phyloP scores from a whole-genome alignment of 2,888 invertebrate species.

The Eristalis intricaria region DNA sequence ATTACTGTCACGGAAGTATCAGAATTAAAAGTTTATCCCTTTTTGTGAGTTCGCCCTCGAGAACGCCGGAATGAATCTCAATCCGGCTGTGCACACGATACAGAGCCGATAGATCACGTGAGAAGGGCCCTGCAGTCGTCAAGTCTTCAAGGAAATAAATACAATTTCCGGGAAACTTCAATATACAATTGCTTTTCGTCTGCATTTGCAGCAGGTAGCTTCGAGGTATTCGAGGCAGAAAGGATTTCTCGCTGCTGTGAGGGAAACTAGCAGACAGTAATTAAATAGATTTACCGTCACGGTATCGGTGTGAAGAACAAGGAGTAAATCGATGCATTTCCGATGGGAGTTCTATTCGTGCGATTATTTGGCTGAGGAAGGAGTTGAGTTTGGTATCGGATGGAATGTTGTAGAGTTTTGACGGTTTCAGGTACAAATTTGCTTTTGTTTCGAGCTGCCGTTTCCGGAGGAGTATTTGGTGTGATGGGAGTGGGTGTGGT shows the following conservation, averaged over 20 bases:
- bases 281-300: conserved; percentile 69
- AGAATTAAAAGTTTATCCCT: conserved; percentile 73
- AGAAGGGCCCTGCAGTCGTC: conserved; percentile 58
- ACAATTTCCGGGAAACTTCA: conserved; percentile 74
- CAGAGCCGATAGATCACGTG: conserved; percentile 71
- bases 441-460: background rate
- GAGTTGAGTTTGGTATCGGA: background rate
- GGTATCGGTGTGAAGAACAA: conserved; percentile 23
- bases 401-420: background rate
- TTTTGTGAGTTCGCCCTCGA: conserved; percentile 45
- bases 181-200: conserved; percentile 66
- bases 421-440: background rate
- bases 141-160: conserved; percentile 73
- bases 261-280: conserved; percentile 66
- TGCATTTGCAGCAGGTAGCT: conserved; percentile 47
- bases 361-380: background rate
- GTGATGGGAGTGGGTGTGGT: background rate
- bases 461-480: background rate
- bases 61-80: conserved; percentile 9
- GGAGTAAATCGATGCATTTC: conserved; percentile 51
- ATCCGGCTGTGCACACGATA: conserved; percentile 36
- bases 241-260: conserved; percentile 34
- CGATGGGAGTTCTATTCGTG: background rate
- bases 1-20: conserved; percentile 81
- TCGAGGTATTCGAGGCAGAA: conserved; percentile 11